Evolutionary conservation across 2,113 vertebrate genomes (phyloP).

Genomic region (Ariopsis seemanni): DNA sequence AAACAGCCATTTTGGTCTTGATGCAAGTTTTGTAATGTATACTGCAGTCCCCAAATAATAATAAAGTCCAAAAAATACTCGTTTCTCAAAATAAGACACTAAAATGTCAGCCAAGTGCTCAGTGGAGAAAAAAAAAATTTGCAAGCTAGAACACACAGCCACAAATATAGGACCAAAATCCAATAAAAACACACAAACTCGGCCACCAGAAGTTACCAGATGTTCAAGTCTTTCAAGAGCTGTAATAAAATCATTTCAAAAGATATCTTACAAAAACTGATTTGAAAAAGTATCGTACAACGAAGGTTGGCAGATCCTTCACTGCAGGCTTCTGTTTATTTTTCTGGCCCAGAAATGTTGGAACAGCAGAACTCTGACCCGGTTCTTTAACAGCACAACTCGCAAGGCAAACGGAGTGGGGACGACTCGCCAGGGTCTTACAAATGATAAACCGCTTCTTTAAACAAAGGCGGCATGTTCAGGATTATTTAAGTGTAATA

Average conservation of each 20-base stretch:
- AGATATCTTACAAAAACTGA: not conserved
- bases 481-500: not conserved
- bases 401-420: not conserved
- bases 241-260: not conserved
- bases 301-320: not conserved
- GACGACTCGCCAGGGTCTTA: not conserved
- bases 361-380: not conserved
- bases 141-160: not conserved
- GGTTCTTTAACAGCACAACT: not conserved
- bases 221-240: not conserved
- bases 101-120: constrained; percentile 1
- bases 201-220: not conserved
- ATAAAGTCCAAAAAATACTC: not conserved
- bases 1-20: too few species aligned
- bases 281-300: not conserved
- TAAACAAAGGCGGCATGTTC: not conserved
- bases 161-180: not conserved
- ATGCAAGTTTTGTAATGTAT: too few species aligned
- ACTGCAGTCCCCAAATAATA: too few species aligned
- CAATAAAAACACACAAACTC: not conserved
- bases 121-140: not conserved
- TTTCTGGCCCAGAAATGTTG: not conserved
- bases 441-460: not conserved
- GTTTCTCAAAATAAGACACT: not conserved
- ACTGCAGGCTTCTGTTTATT: not conserved